A percentile compares a stretch with the other conserved stretches of the same genome.
phyloP scores from a whole-genome alignment of 2,113 vertebrate species.

The Campylomormyrus numenius region DNA sequence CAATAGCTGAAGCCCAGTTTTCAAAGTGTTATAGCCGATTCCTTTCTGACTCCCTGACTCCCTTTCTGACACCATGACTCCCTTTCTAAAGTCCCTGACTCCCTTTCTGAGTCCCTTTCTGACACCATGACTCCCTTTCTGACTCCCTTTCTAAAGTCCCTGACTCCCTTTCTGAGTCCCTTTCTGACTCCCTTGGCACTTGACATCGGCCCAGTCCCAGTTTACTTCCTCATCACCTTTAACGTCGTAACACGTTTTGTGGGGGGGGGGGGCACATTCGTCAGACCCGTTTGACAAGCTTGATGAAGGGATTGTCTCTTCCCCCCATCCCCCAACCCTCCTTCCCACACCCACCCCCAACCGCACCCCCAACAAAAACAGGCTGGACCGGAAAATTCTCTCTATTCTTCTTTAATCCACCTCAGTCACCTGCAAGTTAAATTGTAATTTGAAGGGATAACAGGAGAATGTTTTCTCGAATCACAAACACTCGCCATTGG shows the following conservation, averaged over 20 bases:
- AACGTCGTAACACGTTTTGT: slow-evolving; percentile 53
- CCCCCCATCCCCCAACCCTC: no score
- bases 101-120: no score
- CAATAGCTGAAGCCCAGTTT: neutral
- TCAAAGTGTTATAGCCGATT: neutral
- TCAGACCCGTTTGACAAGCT: slow-evolving; percentile 61
- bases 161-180: neutral
- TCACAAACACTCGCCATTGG: neutral
- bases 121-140: neutral
- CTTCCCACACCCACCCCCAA: neutral
- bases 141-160: neutral
- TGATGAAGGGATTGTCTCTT: slow-evolving; percentile 62
- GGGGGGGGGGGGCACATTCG: slow-evolving; percentile 59
- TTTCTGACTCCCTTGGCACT: neutral
- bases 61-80: neutral
- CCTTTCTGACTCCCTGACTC: neutral
- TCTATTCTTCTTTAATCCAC: neutral
- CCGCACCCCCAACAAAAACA: neutral
- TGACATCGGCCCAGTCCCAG: neutral
- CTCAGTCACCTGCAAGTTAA: neutral
- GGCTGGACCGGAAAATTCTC: neutral
- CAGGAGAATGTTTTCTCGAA: neutral
- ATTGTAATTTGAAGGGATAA: neutral
- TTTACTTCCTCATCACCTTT: slow-evolving; percentile 48
- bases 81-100: neutral